Conservation (phyloP, 2,797 vertebrate genomes). For the Paedocypris micromegethes region DNA sequence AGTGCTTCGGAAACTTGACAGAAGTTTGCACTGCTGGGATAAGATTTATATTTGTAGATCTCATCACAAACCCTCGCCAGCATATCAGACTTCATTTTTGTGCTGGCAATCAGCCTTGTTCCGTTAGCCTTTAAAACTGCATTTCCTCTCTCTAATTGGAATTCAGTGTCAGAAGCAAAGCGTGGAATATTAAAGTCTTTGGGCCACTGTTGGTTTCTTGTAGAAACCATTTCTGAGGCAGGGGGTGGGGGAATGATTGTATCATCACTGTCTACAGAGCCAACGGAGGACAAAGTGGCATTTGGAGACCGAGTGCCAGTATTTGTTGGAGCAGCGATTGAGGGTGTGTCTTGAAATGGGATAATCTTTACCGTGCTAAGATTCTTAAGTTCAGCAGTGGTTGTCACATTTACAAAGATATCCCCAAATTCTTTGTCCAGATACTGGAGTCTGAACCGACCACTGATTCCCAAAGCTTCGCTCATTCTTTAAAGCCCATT, state of each 20-base stretch:
- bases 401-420: constrained; percentile 39
- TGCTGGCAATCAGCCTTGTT: constrained; percentile 15
- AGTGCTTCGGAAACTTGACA: constrained; percentile 23
- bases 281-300: not conserved
- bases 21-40: constrained; percentile 19
- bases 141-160: constrained; percentile 33
- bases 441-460: constrained; percentile 43
- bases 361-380: constrained; percentile 10
- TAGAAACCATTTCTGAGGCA: constrained; percentile 3
- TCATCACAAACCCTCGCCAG: constrained; percentile 26
- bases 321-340: constrained; percentile 1
- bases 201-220: constrained; percentile 26
- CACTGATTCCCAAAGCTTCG: constrained; percentile 1
- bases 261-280: not conserved
- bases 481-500: no score
- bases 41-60: constrained; percentile 32
- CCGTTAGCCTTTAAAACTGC: constrained; percentile 5
- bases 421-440: constrained; percentile 47
- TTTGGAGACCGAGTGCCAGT: not conserved
- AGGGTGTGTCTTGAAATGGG: not conserved
- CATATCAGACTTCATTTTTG: constrained; percentile 27
- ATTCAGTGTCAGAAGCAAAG: constrained; percentile 37
- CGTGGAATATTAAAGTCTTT: constrained; percentile 12
- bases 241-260: not conserved
- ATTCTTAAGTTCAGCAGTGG: constrained; percentile 33